These are phyloP conservation scores for Ageneiosus marmoratus DNA, from an alignment of 2,113 vertebrate genomes.

Conservation along the genomic window DNA sequence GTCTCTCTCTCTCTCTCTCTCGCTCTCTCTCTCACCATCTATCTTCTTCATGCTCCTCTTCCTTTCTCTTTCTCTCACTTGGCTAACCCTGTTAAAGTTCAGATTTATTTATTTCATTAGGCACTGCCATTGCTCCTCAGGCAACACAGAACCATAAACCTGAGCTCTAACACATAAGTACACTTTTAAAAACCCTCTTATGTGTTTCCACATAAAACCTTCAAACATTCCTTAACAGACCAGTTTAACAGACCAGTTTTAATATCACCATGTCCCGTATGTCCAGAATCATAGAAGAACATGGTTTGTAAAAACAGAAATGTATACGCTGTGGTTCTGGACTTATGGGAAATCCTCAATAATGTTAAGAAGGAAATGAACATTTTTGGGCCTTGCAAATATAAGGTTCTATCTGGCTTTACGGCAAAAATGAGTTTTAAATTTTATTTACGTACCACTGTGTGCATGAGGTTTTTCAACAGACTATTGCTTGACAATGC, in stretches of 20 bases:
- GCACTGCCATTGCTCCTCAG: background rate
- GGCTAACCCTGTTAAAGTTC: background rate
- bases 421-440: background rate
- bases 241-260: background rate
- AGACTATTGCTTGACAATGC: background rate
- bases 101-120: constrained; percentile 5
- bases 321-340: background rate
- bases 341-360: background rate
- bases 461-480: background rate
- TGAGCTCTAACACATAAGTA: background rate
- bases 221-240: background rate
- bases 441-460: background rate
- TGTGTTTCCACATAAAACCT: background rate
- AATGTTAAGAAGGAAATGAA: background rate
- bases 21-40: background rate
- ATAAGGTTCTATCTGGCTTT: background rate
- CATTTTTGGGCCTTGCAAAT: background rate
- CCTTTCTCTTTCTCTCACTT: background rate
- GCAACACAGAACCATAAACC: background rate
- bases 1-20: background rate
- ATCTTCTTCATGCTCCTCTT: background rate
- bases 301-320: background rate
- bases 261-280: background rate
- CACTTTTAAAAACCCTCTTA: background rate
- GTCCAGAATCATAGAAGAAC: background rate